A percentile compares a stretch with the other conserved stretches of the same genome.
Conservation (phyloP, 2,888 invertebrate genomes). For the Rhagophthalmus giganteus region DNA sequence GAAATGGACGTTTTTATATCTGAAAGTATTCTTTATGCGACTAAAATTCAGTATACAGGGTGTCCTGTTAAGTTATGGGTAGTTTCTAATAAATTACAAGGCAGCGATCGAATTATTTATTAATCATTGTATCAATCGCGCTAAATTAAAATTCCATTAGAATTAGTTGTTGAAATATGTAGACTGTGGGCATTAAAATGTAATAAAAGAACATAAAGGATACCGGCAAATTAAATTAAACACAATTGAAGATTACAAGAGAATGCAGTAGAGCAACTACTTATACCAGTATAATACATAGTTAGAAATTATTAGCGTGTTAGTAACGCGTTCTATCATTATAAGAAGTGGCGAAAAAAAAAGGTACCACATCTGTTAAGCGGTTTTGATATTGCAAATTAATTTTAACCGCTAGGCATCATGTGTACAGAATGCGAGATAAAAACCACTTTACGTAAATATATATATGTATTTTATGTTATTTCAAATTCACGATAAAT, state of each 20-base stretch:
- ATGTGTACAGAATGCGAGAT: no score
- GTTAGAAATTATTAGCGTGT: no score
- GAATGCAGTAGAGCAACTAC: no score
- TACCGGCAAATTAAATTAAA: slow-evolving; percentile 9
- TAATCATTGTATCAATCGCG: neutral
- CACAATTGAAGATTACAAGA: slow-evolving; percentile 3
- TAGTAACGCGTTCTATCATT: no score
- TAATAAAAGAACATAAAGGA: slow-evolving; percentile 5
- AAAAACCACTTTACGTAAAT: no score
- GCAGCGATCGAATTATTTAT: slow-evolving; percentile 2
- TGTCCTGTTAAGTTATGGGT: no score
- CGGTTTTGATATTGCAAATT: neutral
- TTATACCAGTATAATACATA: no score
- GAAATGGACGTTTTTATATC: no score
- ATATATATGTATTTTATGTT: no score
- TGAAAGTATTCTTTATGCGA: no score
- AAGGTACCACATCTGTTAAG: slow-evolving; percentile 2
- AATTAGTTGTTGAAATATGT: neutral
- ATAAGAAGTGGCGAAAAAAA: neutral
- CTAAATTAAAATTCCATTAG: slow-evolving; percentile 3
- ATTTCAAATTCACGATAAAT: no score
- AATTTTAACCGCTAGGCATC: neutral
- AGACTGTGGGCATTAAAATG: neutral
- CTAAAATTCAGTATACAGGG: no score
- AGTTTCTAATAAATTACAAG: slow-evolving; percentile 1